Conservation (phyloP, 2,797 vertebrate species). For the Falco biarmicus region DNA sequence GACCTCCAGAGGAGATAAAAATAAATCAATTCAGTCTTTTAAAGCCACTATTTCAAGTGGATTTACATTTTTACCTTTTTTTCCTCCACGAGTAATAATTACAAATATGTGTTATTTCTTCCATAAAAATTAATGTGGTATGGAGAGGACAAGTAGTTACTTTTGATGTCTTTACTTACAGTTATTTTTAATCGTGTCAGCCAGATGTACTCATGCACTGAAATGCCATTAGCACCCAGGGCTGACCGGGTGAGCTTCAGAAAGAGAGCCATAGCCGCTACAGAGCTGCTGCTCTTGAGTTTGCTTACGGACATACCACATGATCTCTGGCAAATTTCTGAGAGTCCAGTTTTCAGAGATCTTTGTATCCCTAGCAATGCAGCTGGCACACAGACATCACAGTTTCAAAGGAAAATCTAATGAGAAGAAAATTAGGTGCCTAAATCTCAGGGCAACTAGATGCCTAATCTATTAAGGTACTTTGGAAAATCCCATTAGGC, state of each 20-base stretch:
- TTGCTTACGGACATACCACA: neutral
- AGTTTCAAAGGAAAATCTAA: neutral
- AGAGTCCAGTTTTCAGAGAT: neutral
- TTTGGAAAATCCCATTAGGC: conserved; percentile 13
- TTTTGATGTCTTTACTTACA: neutral
- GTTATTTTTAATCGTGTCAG: neutral
- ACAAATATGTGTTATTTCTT: neutral
- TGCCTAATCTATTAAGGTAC: neutral
- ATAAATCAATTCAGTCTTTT: neutral
- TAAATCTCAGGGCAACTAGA: neutral
- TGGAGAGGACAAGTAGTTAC: neutral
- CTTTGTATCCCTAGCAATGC: neutral
- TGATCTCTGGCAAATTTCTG: neutral
- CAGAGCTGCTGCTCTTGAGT: neutral
- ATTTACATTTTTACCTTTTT: neutral
- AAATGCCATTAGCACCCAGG: neutral
- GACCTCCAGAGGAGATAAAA: neutral
- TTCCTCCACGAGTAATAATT: neutral
- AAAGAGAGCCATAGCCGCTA: neutral
- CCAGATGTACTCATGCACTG: neutral
- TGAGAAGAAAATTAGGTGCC: neutral
- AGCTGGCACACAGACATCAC: neutral
- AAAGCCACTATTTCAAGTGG: neutral
- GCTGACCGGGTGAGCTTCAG: neutral
- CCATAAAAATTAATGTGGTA: neutral